Evolutionary conservation across 2,797 vertebrate species (phyloP).

Genomic region (Apogon talboti): DNA sequence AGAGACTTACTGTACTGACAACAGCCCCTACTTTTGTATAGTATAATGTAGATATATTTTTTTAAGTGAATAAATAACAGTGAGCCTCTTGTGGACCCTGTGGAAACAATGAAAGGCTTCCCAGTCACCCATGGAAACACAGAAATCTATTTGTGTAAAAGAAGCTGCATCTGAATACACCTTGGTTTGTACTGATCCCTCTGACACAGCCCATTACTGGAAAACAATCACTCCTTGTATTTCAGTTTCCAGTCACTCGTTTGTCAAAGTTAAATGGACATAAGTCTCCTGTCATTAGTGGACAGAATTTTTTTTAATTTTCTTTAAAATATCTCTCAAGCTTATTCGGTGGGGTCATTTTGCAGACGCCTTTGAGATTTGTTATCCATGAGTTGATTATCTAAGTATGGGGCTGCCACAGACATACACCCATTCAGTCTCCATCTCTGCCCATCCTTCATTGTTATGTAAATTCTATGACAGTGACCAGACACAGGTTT

Average conservation of each 20-base stretch:
- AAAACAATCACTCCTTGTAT: slow-evolving; percentile 34
- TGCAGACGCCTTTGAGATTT: slow-evolving; percentile 8
- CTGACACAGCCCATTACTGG: slow-evolving; percentile 26
- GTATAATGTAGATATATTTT: neutral
- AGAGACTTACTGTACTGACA: too few species aligned
- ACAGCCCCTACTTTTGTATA: neutral
- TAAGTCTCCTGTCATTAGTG: slow-evolving; percentile 14
- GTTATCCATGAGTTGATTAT: slow-evolving; percentile 30
- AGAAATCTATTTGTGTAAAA: neutral
- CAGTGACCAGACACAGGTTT: slow-evolving; percentile 71
- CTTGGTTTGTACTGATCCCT: slow-evolving; percentile 19
- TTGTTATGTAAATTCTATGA: slow-evolving; percentile 65
- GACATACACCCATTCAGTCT: slow-evolving; percentile 34
- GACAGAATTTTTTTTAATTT: too few species aligned
- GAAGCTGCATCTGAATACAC: slow-evolving; percentile 11
- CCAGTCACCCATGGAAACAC: neutral
- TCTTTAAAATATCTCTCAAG: slow-evolving; percentile 11
- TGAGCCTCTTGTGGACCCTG: slow-evolving; percentile 5
- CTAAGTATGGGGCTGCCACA: slow-evolving; percentile 14
- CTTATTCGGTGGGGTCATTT: slow-evolving; percentile 8
- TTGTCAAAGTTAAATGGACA: slow-evolving; percentile 27
- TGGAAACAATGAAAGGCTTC: slow-evolving; percentile 2
- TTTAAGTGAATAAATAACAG: slow-evolving; percentile 7
- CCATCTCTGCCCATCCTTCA: slow-evolving; percentile 43
- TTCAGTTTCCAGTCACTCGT: slow-evolving; percentile 35